These are phyloP conservation scores for Leptopterna dolabrata DNA, from an alignment of 2,888 invertebrate genomes.

Conservation along the genomic window DNA sequence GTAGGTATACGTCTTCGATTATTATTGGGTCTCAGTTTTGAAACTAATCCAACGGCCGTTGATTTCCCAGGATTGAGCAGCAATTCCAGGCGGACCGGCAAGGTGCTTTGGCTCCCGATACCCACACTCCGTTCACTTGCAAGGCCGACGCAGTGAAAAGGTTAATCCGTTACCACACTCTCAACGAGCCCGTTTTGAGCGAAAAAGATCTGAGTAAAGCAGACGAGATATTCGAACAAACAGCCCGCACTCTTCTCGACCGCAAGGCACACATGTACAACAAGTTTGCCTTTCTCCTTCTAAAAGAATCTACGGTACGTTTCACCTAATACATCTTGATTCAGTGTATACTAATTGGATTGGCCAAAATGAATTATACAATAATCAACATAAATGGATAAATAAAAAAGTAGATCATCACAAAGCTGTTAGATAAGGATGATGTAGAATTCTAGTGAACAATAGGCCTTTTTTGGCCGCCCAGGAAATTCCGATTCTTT, in stretches of 20 bases:
- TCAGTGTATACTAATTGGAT: no score
- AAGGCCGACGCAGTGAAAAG: slow-evolving; percentile 81
- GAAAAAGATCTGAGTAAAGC: slow-evolving; percentile 76
- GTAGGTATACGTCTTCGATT: no score
- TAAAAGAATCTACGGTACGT: slow-evolving; percentile 83
- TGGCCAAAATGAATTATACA: no score
- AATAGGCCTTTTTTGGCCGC: no score
- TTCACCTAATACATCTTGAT: background rate
- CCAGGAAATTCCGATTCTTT: no score
- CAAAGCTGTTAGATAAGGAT: no score
- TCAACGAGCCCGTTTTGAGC: slow-evolving; percentile 75
- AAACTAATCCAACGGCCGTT: background rate
- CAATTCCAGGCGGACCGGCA: slow-evolving; percentile 81
- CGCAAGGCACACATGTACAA: slow-evolving; percentile 79
- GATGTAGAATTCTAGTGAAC: no score
- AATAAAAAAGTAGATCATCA: no score
- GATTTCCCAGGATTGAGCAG: slow-evolving; percentile 75
- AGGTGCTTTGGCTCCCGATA: slow-evolving; percentile 79
- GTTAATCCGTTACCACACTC: slow-evolving; percentile 81
- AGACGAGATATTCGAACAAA: slow-evolving; percentile 77
- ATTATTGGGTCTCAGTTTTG: no score
- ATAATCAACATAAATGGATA: no score
- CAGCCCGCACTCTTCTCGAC: slow-evolving; percentile 75
- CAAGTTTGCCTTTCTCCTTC: slow-evolving; percentile 78
- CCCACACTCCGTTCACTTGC: slow-evolving; percentile 76